Percentiles rank a stretch among this genome's conserved stretches.
Conservation (phyloP, 92 coral and sea anemone species). For the Plumapathes pennacea region DNA sequence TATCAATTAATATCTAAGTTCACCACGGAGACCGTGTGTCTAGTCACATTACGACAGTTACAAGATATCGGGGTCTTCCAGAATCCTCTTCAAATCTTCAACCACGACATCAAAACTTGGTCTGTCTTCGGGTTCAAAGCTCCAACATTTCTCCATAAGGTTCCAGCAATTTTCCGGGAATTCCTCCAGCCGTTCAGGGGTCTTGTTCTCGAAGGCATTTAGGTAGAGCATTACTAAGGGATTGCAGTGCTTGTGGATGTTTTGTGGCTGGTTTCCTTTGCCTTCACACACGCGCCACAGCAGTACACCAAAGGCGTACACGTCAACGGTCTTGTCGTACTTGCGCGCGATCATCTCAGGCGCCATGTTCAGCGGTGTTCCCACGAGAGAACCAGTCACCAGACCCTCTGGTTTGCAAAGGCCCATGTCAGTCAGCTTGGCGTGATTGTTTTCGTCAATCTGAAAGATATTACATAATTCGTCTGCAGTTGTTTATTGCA, state of each 20-base stretch:
- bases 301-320: constrained; percentile 45
- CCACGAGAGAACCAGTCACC: constrained; percentile 21
- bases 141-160: constrained; percentile 50
- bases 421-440: constrained; percentile 37
- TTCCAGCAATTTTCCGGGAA: constrained; percentile 32
- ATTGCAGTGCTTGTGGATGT: constrained; percentile 17
- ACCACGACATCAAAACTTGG: constrained; percentile 29
- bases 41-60: too few species aligned
- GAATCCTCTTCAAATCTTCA: constrained; percentile 8
- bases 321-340: constrained; percentile 37
- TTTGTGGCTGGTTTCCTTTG: constrained; percentile 35
- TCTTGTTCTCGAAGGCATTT: constrained; percentile 32
- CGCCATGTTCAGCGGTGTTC: constrained; percentile 43
- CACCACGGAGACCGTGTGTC: too few species aligned
- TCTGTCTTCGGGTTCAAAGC: constrained; percentile 9
- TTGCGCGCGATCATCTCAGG: constrained; percentile 37
- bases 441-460: constrained; percentile 31
- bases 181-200: constrained; percentile 19
- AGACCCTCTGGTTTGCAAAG: constrained; percentile 47
- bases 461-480: too few species aligned
- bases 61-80: constrained; percentile 16
- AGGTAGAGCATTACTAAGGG: constrained; percentile 33
- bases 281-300: constrained; percentile 55
- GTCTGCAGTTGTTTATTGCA: too few species aligned
- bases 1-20: too few species aligned